These are phyloP conservation scores for Sarcophaga caerulescens DNA, from an alignment of 2,888 invertebrate species.

Conservation along the genomic window DNA sequence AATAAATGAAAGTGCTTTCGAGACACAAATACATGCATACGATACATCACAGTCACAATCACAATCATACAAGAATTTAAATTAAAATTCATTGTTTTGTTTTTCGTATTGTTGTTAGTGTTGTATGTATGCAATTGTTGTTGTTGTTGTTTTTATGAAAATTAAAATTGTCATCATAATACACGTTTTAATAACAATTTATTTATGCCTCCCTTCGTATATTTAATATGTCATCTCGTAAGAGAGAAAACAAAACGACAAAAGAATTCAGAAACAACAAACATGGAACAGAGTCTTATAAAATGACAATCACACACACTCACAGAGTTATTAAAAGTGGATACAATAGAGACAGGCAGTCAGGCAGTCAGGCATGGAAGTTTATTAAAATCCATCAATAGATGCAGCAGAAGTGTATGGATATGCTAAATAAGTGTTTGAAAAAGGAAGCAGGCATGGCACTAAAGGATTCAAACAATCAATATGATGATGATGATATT, in stretches of 20 bases:
- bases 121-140: background rate
- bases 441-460: too few species aligned
- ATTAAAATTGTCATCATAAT: conserved; percentile 55
- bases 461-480: too few species aligned
- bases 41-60: background rate
- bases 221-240: conserved; percentile 43
- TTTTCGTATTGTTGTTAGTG: conserved; percentile 18
- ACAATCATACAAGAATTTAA: conserved; percentile 26
- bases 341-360: too few species aligned
- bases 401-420: too few species aligned
- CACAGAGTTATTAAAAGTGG: too few species aligned
- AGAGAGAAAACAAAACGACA: background rate
- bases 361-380: too few species aligned
- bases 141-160: conserved; percentile 44
- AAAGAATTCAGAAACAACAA: too few species aligned
- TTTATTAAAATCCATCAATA: too few species aligned
- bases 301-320: too few species aligned
- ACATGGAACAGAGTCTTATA: too few species aligned
- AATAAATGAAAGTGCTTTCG: conserved; percentile 46
- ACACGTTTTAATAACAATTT: conserved; percentile 53
- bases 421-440: too few species aligned
- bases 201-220: conserved; percentile 9
- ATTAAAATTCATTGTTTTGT: conserved; percentile 51
- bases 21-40: background rate
- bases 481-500: too few species aligned